Evolutionary conservation across 2,888 invertebrate genomes (phyloP).

Genomic region (Megamerina dolium): DNA sequence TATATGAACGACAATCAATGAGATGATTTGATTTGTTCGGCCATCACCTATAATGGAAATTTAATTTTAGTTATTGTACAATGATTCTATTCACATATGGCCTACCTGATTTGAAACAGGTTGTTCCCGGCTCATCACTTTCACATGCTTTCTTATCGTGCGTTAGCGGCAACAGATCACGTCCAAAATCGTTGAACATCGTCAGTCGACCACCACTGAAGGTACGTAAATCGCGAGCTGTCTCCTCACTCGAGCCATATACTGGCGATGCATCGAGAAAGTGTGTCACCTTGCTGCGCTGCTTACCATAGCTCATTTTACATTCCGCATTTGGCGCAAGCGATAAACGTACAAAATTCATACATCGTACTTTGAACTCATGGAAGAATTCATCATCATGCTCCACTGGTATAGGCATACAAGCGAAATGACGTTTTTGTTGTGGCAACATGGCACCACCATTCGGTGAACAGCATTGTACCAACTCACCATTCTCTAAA

Average conservation of each 20-base stretch:
- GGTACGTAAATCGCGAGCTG: slow-evolving; percentile 55
- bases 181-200: slow-evolving; percentile 60
- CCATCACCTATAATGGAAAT: slow-evolving; percentile 55
- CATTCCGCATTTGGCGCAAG: slow-evolving; percentile 63
- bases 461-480: slow-evolving; percentile 65
- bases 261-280: slow-evolving; percentile 68
- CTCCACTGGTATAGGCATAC: slow-evolving; percentile 60
- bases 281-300: slow-evolving; percentile 62
- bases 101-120: slow-evolving; percentile 57
- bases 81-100: slow-evolving; percentile 4
- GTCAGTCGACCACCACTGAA: slow-evolving; percentile 59
- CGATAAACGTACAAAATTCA: slow-evolving; percentile 67
- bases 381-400: slow-evolving; percentile 58
- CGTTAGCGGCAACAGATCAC: slow-evolving; percentile 61
- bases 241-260: slow-evolving; percentile 63
- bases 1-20: slow-evolving; percentile 66
- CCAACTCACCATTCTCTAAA: slow-evolving; percentile 61
- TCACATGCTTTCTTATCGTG: slow-evolving; percentile 59
- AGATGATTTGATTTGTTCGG: slow-evolving; percentile 72
- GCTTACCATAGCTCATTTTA: slow-evolving; percentile 63
- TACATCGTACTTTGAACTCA: slow-evolving; percentile 57
- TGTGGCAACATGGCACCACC: slow-evolving; percentile 53
- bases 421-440: slow-evolving; percentile 59
- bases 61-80: not conserved
- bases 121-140: slow-evolving; percentile 53